Evolutionary conservation across 2,113 vertebrate species (phyloP).

Genomic region (Cyphomyrus discorhynchus): DNA sequence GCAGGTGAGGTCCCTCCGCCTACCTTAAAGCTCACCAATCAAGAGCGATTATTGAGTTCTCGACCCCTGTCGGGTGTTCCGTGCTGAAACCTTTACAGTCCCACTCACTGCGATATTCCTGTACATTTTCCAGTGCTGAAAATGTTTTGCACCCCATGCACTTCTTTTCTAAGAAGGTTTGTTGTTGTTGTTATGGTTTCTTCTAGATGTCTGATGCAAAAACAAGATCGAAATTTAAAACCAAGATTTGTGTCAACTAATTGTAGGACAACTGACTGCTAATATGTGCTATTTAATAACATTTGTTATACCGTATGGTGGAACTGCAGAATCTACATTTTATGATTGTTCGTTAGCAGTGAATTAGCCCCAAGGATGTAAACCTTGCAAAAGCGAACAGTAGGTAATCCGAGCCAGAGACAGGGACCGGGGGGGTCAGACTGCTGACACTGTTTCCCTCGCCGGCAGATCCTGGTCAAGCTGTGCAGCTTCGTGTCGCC

Average conservation of each 20-base stretch:
- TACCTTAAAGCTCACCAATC: not conserved
- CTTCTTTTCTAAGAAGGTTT: not conserved
- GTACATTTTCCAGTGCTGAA: not conserved
- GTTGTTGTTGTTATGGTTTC: not conserved
- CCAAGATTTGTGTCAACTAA: not conserved
- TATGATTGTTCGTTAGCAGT: not conserved
- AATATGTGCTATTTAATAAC: not conserved
- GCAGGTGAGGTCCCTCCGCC: slow-evolving; percentile 64
- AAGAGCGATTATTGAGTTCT: not conserved
- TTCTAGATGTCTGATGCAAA: not conserved
- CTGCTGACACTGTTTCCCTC: not conserved
- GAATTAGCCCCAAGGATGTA: not conserved
- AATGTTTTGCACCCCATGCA: not conserved
- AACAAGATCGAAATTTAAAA: not conserved
- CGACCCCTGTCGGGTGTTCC: not conserved
- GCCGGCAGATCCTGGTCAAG: slow-evolving; percentile 86
- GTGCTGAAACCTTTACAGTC: not conserved
- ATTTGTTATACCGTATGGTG: not conserved
- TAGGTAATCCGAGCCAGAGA: not conserved
- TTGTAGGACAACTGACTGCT: not conserved
- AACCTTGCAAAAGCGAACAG: not conserved
- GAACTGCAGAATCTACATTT: not conserved
- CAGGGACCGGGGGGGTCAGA: not conserved
- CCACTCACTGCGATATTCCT: not conserved
- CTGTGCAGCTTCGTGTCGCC: slow-evolving; percentile 94